phyloP scores from a whole-genome alignment of 1,140 invertebrate species.

The Stenopsyche tienmushanensis region DNA sequence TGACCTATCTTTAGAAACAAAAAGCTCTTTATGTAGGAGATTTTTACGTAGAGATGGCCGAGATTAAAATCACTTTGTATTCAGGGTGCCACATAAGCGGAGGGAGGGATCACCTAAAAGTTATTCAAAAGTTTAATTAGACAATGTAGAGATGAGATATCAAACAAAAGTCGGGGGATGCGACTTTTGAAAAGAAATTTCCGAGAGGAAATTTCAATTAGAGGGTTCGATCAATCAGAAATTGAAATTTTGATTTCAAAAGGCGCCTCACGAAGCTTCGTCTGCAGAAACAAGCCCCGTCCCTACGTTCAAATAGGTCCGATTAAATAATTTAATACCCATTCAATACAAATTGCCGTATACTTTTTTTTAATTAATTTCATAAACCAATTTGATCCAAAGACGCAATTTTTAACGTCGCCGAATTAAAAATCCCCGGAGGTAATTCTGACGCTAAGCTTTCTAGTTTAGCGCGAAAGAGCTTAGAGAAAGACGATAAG shows the following conservation, averaged over 20 bases:
- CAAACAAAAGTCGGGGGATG: conserved; percentile 13
- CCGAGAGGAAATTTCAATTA: conserved; percentile 30
- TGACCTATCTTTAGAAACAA: not conserved
- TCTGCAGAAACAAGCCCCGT: no score
- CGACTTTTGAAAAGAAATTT: conserved; percentile 4
- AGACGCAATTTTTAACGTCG: no score
- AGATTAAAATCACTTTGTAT: conserved; percentile 15
- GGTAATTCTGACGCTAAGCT: no score
- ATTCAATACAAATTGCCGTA: no score
- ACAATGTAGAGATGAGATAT: conserved; percentile 28
- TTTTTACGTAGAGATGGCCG: not conserved
- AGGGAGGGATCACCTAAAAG: conserved; percentile 12
- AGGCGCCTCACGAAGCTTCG: not conserved
- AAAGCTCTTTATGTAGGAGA: not conserved
- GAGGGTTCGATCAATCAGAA: conserved; percentile 30
- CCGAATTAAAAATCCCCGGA: no score
- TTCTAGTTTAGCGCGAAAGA: no score
- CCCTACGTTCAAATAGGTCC: no score
- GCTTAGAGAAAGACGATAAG: no score
- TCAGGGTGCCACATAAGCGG: not conserved
- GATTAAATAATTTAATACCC: no score
- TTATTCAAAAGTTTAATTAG: conserved; percentile 38
- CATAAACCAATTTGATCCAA: no score
- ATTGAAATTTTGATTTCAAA: conserved; percentile 25
- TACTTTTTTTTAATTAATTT: no score